A percentile compares a stretch with the other conserved stretches of the same genome.
Conservation (phyloP, 2,888 invertebrate genomes). For the Incurvaria masculella region DNA sequence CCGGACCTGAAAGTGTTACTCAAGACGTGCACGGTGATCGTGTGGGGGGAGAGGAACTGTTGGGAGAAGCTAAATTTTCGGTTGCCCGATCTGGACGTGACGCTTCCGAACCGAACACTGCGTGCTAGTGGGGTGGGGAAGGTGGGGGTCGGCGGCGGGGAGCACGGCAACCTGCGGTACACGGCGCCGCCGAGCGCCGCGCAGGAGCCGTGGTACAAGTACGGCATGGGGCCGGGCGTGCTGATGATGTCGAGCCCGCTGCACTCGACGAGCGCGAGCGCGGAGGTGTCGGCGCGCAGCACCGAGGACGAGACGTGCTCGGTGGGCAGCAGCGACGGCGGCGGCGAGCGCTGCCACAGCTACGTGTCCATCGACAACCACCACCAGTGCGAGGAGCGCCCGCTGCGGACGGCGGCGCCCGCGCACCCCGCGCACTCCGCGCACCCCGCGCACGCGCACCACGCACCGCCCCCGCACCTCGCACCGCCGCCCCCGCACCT, state of each 20-base stretch:
- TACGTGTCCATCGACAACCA: slow-evolving; percentile 56
- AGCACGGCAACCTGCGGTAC: slow-evolving; percentile 50
- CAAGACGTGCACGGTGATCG: slow-evolving; percentile 69
- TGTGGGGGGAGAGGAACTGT: slow-evolving; percentile 81
- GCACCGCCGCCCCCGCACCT: neutral
- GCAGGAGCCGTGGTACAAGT: slow-evolving; percentile 53
- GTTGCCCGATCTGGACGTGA: slow-evolving; percentile 72
- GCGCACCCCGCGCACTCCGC: neutral
- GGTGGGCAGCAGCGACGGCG: slow-evolving; percentile 54
- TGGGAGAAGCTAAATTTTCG: slow-evolving; percentile 85
- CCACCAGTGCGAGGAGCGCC: slow-evolving; percentile 44
- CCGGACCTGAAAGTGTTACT: slow-evolving; percentile 71
- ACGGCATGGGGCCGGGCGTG: slow-evolving; percentile 44
- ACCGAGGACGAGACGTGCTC: slow-evolving; percentile 64
- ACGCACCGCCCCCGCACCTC: neutral
- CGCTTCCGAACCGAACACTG: slow-evolving; percentile 56
- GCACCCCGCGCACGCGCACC: neutral
- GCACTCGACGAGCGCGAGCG: slow-evolving; percentile 57
- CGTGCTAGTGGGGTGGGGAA: slow-evolving; percentile 50
- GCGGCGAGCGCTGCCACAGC: slow-evolving; percentile 54
- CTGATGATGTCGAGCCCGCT: slow-evolving; percentile 61
- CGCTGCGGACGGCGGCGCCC: slow-evolving; percentile 31
- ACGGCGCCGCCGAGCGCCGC: slow-evolving; percentile 41
- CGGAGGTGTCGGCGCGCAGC: slow-evolving; percentile 60
- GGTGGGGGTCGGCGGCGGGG: slow-evolving; percentile 45